Percentiles rank a stretch among this genome's conserved stretches.
Evolutionary conservation across 2,113 vertebrate genomes (phyloP).

Genomic region (Nothoprocta pentlandii): DNA sequence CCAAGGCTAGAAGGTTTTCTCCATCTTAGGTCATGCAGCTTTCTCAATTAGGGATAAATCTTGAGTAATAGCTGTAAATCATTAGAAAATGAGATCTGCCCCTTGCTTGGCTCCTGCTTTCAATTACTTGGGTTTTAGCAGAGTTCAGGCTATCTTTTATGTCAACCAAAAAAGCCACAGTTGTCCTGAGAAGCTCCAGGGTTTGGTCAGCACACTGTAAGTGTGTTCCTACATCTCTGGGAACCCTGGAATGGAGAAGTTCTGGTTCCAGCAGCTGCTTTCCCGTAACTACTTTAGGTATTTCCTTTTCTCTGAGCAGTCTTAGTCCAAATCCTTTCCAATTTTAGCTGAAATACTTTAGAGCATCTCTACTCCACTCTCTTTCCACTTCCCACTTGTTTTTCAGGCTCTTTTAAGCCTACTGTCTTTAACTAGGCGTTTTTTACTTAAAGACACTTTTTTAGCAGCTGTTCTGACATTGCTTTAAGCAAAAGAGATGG

Average conservation of each 20-base stretch:
- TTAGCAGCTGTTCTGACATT: neutral
- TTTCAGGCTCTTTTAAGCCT: accelerated
- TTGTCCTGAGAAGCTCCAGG: slow-evolving; percentile 1
- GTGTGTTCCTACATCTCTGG: neutral
- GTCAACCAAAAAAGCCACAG: neutral
- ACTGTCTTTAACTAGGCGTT: neutral
- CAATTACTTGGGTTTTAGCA: neutral
- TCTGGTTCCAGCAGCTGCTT: slow-evolving; percentile 24
- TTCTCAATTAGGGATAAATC: neutral
- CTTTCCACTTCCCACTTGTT: neutral
- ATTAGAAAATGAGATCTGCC: neutral
- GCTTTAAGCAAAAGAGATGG: neutral
- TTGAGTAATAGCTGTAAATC: neutral
- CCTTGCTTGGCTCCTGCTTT: accelerated
- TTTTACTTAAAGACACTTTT: neutral
- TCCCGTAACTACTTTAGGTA: slow-evolving; percentile 4
- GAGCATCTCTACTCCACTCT: neutral
- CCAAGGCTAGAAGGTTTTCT: neutral
- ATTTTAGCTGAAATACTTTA: neutral
- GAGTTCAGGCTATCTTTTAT: neutral
- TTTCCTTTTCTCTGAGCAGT: neutral
- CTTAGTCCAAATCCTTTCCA: neutral
- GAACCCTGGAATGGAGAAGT: neutral
- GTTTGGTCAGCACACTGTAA: neutral
- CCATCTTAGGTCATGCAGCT: neutral